Evolutionary conservation across 2,888 invertebrate genomes (phyloP).

Genomic region (Lithophane socia): DNA sequence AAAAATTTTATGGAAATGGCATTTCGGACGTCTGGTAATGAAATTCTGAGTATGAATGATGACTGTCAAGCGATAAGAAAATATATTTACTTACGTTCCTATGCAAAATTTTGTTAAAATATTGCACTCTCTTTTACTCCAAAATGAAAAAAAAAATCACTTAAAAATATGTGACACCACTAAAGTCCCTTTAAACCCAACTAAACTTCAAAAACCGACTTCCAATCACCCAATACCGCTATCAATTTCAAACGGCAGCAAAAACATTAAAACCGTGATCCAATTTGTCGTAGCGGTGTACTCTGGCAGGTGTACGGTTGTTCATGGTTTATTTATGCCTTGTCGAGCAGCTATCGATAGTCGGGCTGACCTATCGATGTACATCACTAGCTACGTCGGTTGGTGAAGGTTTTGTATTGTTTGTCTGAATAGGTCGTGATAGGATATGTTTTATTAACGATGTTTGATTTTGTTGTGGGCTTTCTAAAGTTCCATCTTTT

Average conservation of each 20-base stretch:
- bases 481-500: neutral
- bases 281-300: conserved; percentile 62
- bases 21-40: no score
- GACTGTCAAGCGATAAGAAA: neutral
- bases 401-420: conserved; percentile 50
- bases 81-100: neutral
- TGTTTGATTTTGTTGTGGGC: conserved; percentile 22
- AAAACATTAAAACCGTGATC: conserved; percentile 33
- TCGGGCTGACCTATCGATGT: conserved; percentile 62
- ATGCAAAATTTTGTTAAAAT: neutral
- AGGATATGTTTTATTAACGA: conserved; percentile 43
- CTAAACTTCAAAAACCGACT: conserved; percentile 17
- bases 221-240: conserved; percentile 4
- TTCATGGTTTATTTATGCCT: conserved; percentile 69
- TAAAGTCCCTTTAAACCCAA: neutral
- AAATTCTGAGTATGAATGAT: neutral
- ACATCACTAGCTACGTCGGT: conserved; percentile 56
- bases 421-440: conserved; percentile 34
- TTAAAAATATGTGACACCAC: neutral
- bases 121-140: neutral
- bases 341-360: conserved; percentile 62
- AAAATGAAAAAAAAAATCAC: neutral
- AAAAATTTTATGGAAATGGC: neutral
- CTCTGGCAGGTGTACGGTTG: conserved; percentile 65
- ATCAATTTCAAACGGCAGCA: conserved; percentile 36